phyloP scores from a whole-genome alignment of 2,888 invertebrate species.

The Carcina quercana region DNA sequence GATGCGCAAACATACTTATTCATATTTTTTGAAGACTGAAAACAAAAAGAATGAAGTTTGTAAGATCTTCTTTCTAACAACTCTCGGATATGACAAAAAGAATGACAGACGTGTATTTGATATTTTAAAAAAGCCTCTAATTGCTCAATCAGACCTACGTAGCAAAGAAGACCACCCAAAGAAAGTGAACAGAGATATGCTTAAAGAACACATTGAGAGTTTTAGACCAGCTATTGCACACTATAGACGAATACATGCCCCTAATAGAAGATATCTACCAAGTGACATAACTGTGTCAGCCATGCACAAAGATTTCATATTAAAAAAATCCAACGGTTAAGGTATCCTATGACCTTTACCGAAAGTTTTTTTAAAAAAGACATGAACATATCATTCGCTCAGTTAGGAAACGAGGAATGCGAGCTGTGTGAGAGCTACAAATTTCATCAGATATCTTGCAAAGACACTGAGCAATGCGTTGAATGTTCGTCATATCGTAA shows the following conservation, averaged over 20 bases:
- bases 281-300: constrained; percentile 13
- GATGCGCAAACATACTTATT: too few relatives aligned
- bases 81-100: constrained; percentile 1
- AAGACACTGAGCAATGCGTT: not conserved
- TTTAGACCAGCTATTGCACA: constrained; percentile 16
- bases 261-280: constrained; percentile 16
- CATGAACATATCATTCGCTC: not conserved
- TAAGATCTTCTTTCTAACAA: constrained; percentile 7
- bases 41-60: too few relatives aligned
- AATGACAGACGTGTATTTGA: not conserved
- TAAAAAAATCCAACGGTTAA: constrained; percentile 2
- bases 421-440: constrained; percentile 7
- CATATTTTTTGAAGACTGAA: constrained; percentile 2
- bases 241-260: constrained; percentile 20
- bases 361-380: not conserved
- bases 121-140: not conserved
- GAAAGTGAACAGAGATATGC: not conserved
- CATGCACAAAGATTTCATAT: constrained; percentile 13
- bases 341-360: not conserved
- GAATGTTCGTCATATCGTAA: not conserved
- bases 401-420: constrained; percentile 10
- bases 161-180: not conserved
- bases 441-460: not conserved
- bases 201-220: constrained; percentile 15
- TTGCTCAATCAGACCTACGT: not conserved